Evolutionary conservation across 2,797 vertebrate species (phyloP).

Genomic region (Pangasius mekongensis): DNA sequence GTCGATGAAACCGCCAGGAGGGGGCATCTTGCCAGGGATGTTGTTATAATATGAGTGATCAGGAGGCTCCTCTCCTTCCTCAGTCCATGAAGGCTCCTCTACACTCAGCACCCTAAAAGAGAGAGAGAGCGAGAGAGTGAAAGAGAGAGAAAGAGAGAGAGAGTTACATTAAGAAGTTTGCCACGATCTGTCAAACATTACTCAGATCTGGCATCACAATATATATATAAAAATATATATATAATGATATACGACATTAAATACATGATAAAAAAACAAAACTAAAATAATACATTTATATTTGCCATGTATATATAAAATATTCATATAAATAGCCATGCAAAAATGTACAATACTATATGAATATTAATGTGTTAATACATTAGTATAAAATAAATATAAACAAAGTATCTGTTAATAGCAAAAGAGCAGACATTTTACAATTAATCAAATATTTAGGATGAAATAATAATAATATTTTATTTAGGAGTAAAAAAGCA

Average conservation of each 20-base stretch:
- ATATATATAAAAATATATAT: too few relatives aligned
- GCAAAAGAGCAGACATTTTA: not conserved
- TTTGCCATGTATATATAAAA: not conserved
- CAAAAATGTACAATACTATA: not conserved
- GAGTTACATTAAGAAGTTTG: not conserved
- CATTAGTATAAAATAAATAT: not conserved
- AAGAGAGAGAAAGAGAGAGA: not conserved
- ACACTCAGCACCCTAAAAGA: conserved; percentile 86
- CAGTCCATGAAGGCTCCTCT: conserved; percentile 88
- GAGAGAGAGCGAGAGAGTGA: not conserved
- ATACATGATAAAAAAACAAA: not conserved
- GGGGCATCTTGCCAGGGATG: conserved; percentile 90
- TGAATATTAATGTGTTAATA: not conserved
- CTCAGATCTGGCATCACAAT: not conserved
- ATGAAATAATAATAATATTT: not conserved
- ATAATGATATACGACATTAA: not conserved
- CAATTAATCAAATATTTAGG: not conserved
- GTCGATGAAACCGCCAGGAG: conserved; percentile 87
- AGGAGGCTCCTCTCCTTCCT: conserved; percentile 84
- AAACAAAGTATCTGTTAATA: not conserved
- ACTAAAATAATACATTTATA: not conserved
- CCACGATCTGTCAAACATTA: not conserved
- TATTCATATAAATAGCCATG: not conserved
- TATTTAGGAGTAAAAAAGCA: not conserved
- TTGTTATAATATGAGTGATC: conserved; percentile 95